Base-by-base conservation (phyloP, 2,888 invertebrate species). In the Odontomyia ornata region DNA sequence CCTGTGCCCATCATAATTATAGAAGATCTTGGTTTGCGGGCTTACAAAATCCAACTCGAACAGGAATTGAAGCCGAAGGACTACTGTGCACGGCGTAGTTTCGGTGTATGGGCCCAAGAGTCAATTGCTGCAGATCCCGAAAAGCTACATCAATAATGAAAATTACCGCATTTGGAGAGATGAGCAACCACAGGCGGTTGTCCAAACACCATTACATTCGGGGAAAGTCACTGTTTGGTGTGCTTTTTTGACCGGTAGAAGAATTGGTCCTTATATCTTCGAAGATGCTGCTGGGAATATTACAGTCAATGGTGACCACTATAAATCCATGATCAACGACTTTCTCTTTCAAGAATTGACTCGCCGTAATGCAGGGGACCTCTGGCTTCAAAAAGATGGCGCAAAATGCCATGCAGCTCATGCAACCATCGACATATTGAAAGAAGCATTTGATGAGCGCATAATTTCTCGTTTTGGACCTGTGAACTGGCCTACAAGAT, bases 391-490 rank as follows among this genome's bases (percentile, higher is more conserved):
- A 43, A 7, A 43, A 13, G 43, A 52, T 52, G 7, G 52, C 52
- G 52, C 52, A 15, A 52, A 4, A 52, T 4, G 9, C 60, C 23
- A 15, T 15, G 13, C 18, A 52, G 52, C 15, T 52, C 15, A 15
- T 52, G 52, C 52, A 52, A 15, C 18, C 1, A 25, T 60, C 25
- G 9, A 18, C 27, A 21, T 60, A 27, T 60, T 60, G 4, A 60
- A 60, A 27, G 60, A 23, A 60, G 21, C 60, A 60, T 60, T 60
- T 27, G 28, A 60, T 60, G 60, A 23, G 60, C 25, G 9, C 60
- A 60, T 27, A 60, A 60, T 23, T 60, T 60, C 9, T 3, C 1
- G 60, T 60, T 25, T 2, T 60, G 60, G 60, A 23, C 1, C 60
- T 60, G 60, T 60, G 60, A 60, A 60, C 27, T 27, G 60, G 60